Evolutionary conservation across 1,140 invertebrate species (phyloP), one percentile per base, ranked within the genome.

Genomic region (Kradibia gibbosae): DNA sequence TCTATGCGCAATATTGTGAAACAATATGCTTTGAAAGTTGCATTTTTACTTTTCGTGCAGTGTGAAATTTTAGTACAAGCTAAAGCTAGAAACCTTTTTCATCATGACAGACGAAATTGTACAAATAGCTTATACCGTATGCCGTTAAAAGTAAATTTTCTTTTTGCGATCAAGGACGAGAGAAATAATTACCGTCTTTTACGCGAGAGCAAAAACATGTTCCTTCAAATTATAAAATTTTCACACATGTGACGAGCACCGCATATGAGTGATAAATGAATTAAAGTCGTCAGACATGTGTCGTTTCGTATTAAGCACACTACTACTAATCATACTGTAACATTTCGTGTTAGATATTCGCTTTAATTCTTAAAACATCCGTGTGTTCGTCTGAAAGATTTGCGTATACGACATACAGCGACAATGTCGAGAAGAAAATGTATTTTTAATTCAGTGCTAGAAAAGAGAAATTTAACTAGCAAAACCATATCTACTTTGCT

Each of bases 161-260:
- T 74, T 80, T 80, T 73, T 34, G 50, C 42, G 42, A 39, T 62
- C 13, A 71, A 57, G 36, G 55, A 74, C 25, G n/a, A 8, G 42
- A 36, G 39, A 71, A 74, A 65, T 25, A 28, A 74, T 80, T 36
- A 22, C 22, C 71, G 13, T 79, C 53, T 67, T n/a, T 48, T 80
- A 36, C 39, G 42, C 78, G 28, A 80, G 78, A 80, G 78, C 55
- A 80, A 74, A 80, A 73, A 80, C 31, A 80, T 80, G 78, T 79
- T 79, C 78, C 78, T 79, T 72, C 78, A 80, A 80, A 79, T 72
- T 72, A 45, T 79, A 60, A 72, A 78, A 53, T 79, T 72, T 34
- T 50, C 36, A 79, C 50, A 57, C 36, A 70, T 28, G 13, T 45
- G 22, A 39, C n/a, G 57, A 8, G 65, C 77, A 78, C 50, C 53